phyloP scores from a whole-genome alignment of 1,140 invertebrate species.

The Trichogramma pretiosum region DNA sequence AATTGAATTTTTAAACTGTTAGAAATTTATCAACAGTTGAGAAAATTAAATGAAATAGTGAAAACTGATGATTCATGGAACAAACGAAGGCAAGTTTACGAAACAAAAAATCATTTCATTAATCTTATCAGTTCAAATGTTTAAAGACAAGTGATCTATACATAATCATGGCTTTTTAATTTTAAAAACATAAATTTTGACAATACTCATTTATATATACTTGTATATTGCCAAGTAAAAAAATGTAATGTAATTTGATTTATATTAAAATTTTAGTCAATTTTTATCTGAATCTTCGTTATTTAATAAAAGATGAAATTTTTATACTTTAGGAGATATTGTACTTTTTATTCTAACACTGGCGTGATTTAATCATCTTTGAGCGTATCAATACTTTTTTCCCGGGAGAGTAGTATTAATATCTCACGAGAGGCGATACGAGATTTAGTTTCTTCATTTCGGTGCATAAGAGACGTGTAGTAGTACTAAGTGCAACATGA shows the following conservation, averaged over 20 bases:
- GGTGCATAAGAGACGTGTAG: background rate
- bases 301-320: conserved; percentile 1
- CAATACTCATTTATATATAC: no score
- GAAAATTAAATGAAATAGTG: no score
- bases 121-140: background rate
- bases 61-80: background rate
- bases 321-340: background rate
- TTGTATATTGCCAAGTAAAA: no score
- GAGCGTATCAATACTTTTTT: background rate
- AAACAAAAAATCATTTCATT: background rate
- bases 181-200: no score
- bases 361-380: background rate
- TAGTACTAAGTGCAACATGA: conserved; percentile 18
- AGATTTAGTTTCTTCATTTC: background rate
- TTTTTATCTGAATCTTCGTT: no score
- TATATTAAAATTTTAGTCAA: no score
- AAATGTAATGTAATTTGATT: no score
- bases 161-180: no score
- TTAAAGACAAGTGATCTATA: conserved; percentile 1
- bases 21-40: no score
- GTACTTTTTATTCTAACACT: background rate
- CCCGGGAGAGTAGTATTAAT: background rate
- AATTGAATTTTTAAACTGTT: no score
- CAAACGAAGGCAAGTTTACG: background rate
- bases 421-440: background rate